Base-by-base conservation (phyloP, 2,888 invertebrate genomes). In the Ramazzottius varieornatus region DNA sequence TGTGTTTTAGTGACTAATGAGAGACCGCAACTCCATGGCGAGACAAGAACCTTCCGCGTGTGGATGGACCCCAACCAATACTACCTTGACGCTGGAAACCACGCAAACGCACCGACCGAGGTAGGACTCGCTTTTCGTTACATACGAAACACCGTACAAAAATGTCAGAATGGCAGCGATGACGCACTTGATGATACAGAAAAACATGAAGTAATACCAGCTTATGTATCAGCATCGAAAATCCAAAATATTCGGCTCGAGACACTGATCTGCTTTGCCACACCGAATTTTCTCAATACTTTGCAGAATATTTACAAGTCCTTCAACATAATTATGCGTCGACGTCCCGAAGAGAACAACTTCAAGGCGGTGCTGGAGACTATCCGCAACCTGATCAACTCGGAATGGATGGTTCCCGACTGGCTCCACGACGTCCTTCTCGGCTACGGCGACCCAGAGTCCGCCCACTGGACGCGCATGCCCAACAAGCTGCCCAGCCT, bases 321-420 rank as follows among this genome's bases (percentile, higher is more conserved):
- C 16, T 98, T 99, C 77, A 98, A 94, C 75, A 85, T 99, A 65
- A 83, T 99, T 67, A 87, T 99, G 84, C 82, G 98, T 46, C 82
- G 98, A n/a, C 96, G 96, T 75, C 96, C 98, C 0, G 98, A 99
- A 73, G 94, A 98, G 78, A 99, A 99, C 75, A 99, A 99, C 77
- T 99, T 99, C 78, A 99, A 99, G 78, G 98, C 98, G 0, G 98
- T 99, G 0, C 78, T 99, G 71, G 94, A 96, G 77, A 99, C 98
- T 0, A 99, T 99, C 67, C 81, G 98, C 1, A 92, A 96, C 77
- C 81, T 99, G 70, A 94, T 99, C 93, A 99, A 99, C 75, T 96
- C 96, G 0, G 88, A 91, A 75, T 94, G 92, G 75, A 92, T 94
- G 16, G 93, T 94, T 1, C 93, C 93, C 0, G 86, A 89, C 69